phyloP scores from a whole-genome alignment of 2,797 vertebrate genomes.

The Ammospiza maritima region DNA sequence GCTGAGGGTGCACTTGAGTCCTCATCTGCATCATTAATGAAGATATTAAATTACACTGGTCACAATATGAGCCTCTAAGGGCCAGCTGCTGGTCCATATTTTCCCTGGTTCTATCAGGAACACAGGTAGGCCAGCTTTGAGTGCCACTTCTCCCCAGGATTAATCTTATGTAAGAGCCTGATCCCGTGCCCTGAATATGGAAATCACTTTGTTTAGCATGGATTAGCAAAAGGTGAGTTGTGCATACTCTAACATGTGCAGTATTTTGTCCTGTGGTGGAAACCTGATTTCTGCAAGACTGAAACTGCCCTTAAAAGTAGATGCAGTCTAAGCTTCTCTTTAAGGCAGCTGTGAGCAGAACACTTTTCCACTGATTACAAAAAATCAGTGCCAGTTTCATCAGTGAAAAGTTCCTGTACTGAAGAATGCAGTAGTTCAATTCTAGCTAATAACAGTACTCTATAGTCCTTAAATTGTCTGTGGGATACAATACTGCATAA shows the following conservation, averaged over 20 bases:
- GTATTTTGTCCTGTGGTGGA: background rate
- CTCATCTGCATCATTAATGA: background rate
- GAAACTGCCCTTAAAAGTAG: background rate
- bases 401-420: background rate
- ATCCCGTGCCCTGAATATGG: background rate
- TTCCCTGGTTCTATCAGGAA: background rate
- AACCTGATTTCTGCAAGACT: background rate
- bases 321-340: constrained; percentile 29
- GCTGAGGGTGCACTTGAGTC: background rate
- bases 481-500: background rate
- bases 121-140: background rate
- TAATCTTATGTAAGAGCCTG: background rate
- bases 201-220: background rate
- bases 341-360: constrained; percentile 57
- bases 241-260: background rate
- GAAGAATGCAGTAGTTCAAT: constrained; percentile 20
- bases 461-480: background rate
- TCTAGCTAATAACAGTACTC: background rate
- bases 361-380: background rate
- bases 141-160: background rate
- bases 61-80: background rate
- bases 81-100: background rate
- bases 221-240: background rate
- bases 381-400: constrained; percentile 13
- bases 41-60: background rate